phyloP scores from a whole-genome alignment of 2,113 vertebrate genomes.

The Numida meleagris region DNA sequence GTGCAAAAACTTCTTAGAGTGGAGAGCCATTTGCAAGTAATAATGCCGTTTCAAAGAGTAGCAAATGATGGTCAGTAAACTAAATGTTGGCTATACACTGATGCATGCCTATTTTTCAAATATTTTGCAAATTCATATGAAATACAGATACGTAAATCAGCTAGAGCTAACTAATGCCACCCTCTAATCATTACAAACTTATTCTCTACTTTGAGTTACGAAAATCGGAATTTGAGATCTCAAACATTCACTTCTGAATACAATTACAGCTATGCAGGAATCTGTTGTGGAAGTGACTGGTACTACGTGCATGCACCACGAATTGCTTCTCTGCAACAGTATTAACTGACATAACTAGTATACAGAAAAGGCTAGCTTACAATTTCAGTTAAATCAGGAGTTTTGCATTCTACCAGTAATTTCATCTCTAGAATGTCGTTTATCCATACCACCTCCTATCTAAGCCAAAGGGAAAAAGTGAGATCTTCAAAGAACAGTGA shows the following conservation, averaged over 20 bases:
- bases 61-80: constrained; percentile 51
- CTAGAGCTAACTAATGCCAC: constrained; percentile 53
- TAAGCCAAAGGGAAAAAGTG: neutral
- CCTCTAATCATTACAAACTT: constrained; percentile 53
- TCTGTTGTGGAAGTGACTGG: neutral
- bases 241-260: neutral
- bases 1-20: constrained; percentile 80
- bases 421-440: neutral
- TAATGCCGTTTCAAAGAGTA: constrained; percentile 15
- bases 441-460: neutral
- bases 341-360: neutral
- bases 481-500: neutral
- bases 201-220: constrained; percentile 25
- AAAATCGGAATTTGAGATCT: constrained; percentile 30
- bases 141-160: constrained; percentile 29
- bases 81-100: constrained; percentile 13
- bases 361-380: neutral
- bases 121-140: constrained; percentile 55
- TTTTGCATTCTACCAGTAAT: neutral
- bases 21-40: constrained; percentile 79
- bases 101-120: constrained; percentile 24
- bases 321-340: neutral
- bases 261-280: neutral
- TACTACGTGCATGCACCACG: neutral
- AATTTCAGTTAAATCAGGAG: neutral